phyloP scores from a whole-genome alignment of 1,140 invertebrate genomes.

The Dermatophagoides farinae region DNA sequence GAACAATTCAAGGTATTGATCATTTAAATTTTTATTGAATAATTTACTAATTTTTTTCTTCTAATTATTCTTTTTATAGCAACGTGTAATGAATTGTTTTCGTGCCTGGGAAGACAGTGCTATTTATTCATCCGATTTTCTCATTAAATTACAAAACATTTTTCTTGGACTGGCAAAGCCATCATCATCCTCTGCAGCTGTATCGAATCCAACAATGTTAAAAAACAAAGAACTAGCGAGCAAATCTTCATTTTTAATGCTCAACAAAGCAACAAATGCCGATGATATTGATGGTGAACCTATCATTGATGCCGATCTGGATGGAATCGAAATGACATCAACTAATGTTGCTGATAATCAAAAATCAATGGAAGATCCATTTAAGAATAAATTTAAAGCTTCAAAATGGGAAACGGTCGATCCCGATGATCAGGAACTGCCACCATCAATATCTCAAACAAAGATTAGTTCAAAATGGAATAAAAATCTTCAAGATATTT shows the following conservation, averaged over 20 bases:
- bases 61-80: slow-evolving; percentile 25
- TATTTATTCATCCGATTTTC: slow-evolving; percentile 81
- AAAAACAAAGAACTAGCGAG: not conserved
- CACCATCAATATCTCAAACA: slow-evolving; percentile 68
- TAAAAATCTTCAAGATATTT: too few species aligned
- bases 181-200: slow-evolving; percentile 15
- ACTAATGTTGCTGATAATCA: not conserved
- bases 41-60: slow-evolving; percentile 3
- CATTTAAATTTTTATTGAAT: not conserved
- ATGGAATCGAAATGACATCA: slow-evolving; percentile 48
- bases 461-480: slow-evolving; percentile 25
- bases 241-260: slow-evolving; percentile 3
- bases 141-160: slow-evolving; percentile 69
- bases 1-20: slow-evolving; percentile 61
- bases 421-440: slow-evolving; percentile 62
- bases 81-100: slow-evolving; percentile 78
- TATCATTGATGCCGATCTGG: slow-evolving; percentile 48
- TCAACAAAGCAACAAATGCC: slow-evolving; percentile 2
- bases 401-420: slow-evolving; percentile 92
- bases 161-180: slow-evolving; percentile 48
- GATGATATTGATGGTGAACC: slow-evolving; percentile 23
- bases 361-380: not conserved
- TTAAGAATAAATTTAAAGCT: slow-evolving; percentile 36
- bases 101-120: slow-evolving; percentile 95
- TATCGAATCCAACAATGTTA: not conserved